Conservation (phyloP, 37 sponge, comb jelly and placozoan species). For the Chondrosia reniformis region DNA sequence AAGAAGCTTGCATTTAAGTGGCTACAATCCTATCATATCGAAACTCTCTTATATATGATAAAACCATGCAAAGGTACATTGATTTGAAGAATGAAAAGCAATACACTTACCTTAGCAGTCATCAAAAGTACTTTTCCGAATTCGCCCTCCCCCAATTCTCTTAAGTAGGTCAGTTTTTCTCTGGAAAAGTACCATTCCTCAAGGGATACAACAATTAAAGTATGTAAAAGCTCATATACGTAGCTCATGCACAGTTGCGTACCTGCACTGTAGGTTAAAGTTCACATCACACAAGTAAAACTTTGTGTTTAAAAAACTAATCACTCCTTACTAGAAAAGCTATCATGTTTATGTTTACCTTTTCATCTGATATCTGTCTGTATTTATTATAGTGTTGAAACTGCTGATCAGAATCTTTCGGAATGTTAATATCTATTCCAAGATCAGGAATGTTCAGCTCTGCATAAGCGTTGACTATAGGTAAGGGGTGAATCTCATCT, state of each 20-base stretch:
- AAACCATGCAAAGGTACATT: no score
- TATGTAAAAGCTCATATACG: not conserved
- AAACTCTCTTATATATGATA: no score
- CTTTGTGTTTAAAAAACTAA: not conserved
- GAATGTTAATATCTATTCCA: constrained; percentile 1
- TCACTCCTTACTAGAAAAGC: no score
- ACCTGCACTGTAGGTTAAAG: not conserved
- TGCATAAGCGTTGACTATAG: constrained; percentile 10
- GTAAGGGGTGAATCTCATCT: not conserved
- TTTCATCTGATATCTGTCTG: not conserved
- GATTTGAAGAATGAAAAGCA: no score
- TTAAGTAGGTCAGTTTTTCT: constrained; percentile 5
- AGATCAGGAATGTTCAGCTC: constrained; percentile 15
- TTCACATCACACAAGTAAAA: not conserved
- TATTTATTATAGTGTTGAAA: not conserved
- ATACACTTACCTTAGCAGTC: not conserved
- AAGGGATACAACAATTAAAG: not conserved
- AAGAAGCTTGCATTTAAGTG: no score
- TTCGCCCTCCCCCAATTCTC: constrained; percentile 14
- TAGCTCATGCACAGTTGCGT: not conserved
- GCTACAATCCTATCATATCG: no score
- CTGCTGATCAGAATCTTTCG: not conserved
- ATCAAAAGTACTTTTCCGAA: constrained; percentile 18
- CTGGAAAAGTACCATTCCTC: constrained; percentile 5
- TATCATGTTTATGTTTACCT: not conserved